Percentiles rank a stretch among this genome's conserved stretches.
phyloP scores from a whole-genome alignment of 2,797 vertebrate genomes.

The Sparidentex hasta region DNA sequence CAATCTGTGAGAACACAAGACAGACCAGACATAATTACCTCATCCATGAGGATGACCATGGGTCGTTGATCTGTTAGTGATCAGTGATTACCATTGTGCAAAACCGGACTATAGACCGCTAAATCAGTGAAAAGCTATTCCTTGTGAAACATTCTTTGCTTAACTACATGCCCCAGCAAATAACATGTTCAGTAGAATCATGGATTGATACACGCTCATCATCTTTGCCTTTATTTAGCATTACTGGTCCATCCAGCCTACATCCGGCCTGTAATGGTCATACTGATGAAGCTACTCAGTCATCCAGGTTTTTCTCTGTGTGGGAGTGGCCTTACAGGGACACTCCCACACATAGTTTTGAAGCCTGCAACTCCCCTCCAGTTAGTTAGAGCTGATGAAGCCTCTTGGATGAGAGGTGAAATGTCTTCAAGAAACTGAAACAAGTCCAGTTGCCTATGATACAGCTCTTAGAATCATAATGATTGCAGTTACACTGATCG shows the following conservation, averaged over 20 bases:
- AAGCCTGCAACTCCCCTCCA: too few species aligned
- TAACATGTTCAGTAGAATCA: not conserved
- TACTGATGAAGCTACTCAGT: not conserved
- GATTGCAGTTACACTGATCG: too few species aligned
- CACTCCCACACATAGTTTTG: too few species aligned
- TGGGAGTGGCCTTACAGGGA: too few species aligned
- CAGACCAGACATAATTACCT: not conserved
- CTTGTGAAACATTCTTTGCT: not conserved
- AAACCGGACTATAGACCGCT: not conserved
- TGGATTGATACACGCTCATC: not conserved
- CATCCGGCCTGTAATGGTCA: too few species aligned
- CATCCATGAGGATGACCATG: not conserved
- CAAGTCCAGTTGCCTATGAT: too few species aligned
- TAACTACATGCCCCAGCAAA: not conserved
- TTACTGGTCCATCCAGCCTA: not conserved
- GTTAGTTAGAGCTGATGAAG: too few species aligned
- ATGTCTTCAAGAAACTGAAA: too few species aligned
- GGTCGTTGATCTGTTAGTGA: not conserved
- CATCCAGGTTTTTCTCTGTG: too few species aligned
- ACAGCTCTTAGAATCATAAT: too few species aligned
- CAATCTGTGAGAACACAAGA: conserved; percentile 61
- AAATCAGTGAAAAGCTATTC: not conserved
- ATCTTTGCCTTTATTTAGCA: not conserved
- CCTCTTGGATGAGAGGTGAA: too few species aligned
- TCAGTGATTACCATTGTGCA: not conserved